Evolutionary conservation across 2,797 vertebrate genomes (phyloP).

Genomic region (Sebastes cheni): DNA sequence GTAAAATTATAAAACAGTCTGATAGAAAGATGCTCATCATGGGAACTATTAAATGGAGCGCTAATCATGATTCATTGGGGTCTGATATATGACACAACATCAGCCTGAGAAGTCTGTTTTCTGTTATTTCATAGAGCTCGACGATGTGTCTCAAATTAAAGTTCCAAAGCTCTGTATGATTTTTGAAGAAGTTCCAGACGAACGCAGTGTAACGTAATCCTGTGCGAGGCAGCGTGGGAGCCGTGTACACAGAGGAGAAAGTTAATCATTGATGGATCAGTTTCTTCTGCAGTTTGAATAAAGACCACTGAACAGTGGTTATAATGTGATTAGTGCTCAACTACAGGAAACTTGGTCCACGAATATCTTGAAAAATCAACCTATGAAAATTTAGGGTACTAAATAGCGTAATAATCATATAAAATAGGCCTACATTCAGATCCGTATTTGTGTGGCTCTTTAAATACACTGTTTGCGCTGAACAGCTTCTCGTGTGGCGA

Average conservation of each 20-base stretch:
- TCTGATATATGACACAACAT: slow-evolving; percentile 35
- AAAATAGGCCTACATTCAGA: not conserved
- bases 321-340: not conserved
- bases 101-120: slow-evolving; percentile 22
- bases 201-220: not conserved
- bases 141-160: not conserved
- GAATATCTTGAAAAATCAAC: not conserved
- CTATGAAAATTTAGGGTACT: not conserved
- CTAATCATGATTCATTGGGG: slow-evolving; percentile 45
- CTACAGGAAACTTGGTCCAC: not conserved
- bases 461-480: not conserved
- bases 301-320: not conserved
- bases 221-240: not conserved
- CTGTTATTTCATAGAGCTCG: slow-evolving; percentile 7
- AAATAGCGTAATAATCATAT: not conserved
- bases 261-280: not conserved
- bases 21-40: slow-evolving; percentile 31
- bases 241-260: not conserved
- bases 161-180: not conserved
- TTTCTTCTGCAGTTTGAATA: not conserved
- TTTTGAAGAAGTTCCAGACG: slow-evolving; percentile 2
- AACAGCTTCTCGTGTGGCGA: not conserved
- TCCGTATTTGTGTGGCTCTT: not conserved
- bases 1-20: slow-evolving; percentile 42
- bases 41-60: slow-evolving; percentile 27